Conservation (phyloP, 2,888 invertebrate species). For the Sinodicranocentrus sp. region DNA sequence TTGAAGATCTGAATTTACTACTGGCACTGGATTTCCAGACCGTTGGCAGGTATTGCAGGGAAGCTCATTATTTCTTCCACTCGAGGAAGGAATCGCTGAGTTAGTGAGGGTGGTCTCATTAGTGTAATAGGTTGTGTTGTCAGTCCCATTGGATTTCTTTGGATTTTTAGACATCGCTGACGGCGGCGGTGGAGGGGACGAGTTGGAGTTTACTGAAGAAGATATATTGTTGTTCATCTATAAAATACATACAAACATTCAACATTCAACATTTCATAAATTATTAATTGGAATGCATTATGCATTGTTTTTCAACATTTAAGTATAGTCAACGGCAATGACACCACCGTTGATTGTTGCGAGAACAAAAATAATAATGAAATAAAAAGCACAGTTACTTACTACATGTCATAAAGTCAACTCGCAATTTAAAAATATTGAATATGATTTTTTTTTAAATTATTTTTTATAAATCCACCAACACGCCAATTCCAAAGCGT, state of each 20-base stretch:
- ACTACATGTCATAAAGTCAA: no score
- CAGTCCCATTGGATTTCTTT: slow-evolving; percentile 26
- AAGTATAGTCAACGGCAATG: no score
- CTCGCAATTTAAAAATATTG: no score
- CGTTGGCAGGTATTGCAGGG: slow-evolving; percentile 54
- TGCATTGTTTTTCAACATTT: no score
- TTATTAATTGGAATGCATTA: no score
- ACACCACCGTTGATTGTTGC: no score
- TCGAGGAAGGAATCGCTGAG: not conserved
- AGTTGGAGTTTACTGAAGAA: slow-evolving; percentile 17
- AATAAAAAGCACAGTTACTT: no score
- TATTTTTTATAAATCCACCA: no score
- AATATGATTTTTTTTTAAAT: no score
- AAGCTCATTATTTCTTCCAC: slow-evolving; percentile 10
- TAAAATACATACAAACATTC: not conserved
- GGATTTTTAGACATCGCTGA: slow-evolving; percentile 39
- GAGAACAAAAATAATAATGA: no score
- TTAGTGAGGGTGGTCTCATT: slow-evolving; percentile 17
- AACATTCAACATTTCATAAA: not conserved
- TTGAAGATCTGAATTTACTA: slow-evolving; percentile 16
- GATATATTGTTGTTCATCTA: slow-evolving; percentile 60
- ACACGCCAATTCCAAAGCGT: no score
- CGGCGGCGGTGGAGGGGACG: not conserved
- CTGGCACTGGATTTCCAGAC: not conserved
- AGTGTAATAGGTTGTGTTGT: slow-evolving; percentile 33